Base-by-base conservation (phyloP, 2,888 invertebrate genomes). In the Caenorhabditis sp. region DNA sequence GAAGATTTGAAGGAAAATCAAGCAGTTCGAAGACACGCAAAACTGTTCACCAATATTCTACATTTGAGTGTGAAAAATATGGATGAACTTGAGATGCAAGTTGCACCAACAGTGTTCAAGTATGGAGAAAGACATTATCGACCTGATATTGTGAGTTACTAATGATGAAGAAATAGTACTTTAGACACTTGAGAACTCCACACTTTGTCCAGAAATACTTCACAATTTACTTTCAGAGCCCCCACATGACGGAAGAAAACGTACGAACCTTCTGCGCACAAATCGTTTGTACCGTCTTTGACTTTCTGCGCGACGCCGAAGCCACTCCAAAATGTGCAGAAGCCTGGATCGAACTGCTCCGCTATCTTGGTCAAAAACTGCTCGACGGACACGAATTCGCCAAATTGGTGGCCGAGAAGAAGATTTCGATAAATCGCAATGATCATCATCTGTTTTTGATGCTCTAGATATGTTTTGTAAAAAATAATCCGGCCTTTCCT, bases 181-280 rank as follows among this genome's bases (percentile, higher is more conserved):
- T 20, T 5, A 50, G 17, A n/a, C 4, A 50, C 50, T 50, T 50
- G 7, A 17, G 50, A 5, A 12, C 50, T 25, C 23, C 5, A 23
- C 17, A 7, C 53, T 36, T n/a, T n/a, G n/a, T n/a, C n/a, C 49
- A 12, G 26, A 21, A 31, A 50, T 54, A 14, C 14, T 4, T 7
- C 2, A 26, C 14, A 23, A 4, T 0, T 23, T 25, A 7, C 7
- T 59, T 77, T 63, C 63, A 83, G 84, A 68, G 67, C 21, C 74
- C 69, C 7, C 63, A 70, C 50, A 83, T 84, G 78, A 79, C 76
- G 12, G 84, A 84, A 56, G 77, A 81, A 23, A 80, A 80, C 25
- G 77, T 84, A 20, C 76, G 84, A n/a, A 63, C 81, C 23, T 76
- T 84, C 43, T 84, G 83, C 66, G 81, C 82, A n/a, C 83, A 84